These are phyloP conservation scores for Eurypyga helias DNA, from an alignment of 2,113 vertebrate species.

Conservation along the genomic window DNA sequence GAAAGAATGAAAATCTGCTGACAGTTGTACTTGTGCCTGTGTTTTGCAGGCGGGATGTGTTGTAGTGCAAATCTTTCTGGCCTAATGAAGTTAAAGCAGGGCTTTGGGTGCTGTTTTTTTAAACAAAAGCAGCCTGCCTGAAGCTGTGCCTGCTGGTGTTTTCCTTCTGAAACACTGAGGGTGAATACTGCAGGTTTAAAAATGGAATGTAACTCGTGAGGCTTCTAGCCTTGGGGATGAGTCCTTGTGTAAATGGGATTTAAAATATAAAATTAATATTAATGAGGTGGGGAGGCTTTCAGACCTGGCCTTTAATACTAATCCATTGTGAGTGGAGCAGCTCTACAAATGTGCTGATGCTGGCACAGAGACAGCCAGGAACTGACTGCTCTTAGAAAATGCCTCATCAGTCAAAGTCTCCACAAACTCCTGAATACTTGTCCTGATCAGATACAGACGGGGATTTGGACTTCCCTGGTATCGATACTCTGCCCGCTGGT, in stretches of 20 bases:
- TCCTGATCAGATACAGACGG: not conserved
- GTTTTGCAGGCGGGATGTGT: not conserved
- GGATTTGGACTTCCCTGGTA: not conserved
- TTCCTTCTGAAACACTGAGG: not conserved
- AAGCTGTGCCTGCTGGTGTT: not conserved
- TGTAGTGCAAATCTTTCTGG: not conserved
- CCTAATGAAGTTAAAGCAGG: not conserved
- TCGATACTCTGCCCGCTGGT: not conserved
- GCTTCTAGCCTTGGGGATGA: not conserved
- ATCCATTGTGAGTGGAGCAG: constrained; percentile 45
- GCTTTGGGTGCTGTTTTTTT: not conserved
- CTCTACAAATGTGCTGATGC: constrained; percentile 34
- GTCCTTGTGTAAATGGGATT: not conserved
- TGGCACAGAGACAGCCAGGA: not conserved
- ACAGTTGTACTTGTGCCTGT: not conserved
- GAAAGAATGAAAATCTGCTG: constrained; percentile 9
- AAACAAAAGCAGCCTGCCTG: not conserved
- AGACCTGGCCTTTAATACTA: constrained; percentile 63
- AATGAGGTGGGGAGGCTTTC: constrained; percentile 36
- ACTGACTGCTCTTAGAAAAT: not conserved
- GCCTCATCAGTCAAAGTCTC: not conserved
- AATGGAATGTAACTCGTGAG: constrained; percentile 13
- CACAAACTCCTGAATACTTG: not conserved
- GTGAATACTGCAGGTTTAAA: not conserved
- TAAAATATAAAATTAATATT: constrained; percentile 52